phyloP scores from a whole-genome alignment of 2,888 invertebrate species.

The Pseudolycoriella hygida region DNA sequence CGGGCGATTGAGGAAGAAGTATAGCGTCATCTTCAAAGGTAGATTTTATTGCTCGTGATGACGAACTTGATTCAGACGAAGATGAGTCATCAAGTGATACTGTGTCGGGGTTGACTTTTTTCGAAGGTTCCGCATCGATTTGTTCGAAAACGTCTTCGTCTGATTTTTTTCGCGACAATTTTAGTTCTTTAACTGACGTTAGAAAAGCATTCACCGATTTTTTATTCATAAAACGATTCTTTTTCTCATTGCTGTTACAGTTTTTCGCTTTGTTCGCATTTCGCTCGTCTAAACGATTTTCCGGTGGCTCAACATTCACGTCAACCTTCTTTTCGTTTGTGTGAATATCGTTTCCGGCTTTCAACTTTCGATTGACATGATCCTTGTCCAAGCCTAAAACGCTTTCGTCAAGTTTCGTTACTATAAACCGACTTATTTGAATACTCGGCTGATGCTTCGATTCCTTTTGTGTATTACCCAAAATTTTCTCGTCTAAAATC shows the following conservation, averaged over 20 bases:
- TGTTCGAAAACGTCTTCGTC: background rate
- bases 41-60: background rate
- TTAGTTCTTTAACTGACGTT: conserved; percentile 21
- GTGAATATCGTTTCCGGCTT: background rate
- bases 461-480: background rate
- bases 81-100: background rate
- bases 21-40: background rate
- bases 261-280: background rate
- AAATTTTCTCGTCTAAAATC: conserved; percentile 20
- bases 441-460: background rate
- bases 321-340: background rate
- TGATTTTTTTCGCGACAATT: background rate
- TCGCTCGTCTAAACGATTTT: background rate
- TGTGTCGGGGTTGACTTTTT: background rate
- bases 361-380: background rate
- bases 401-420: background rate
- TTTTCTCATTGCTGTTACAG: background rate
- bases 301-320: background rate
- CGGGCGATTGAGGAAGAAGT: background rate
- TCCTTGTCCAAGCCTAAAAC: background rate
- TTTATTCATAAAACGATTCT: conserved; percentile 13
- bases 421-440: background rate
- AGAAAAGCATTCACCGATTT: conserved; percentile 24
- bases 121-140: background rate
- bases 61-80: background rate